Evolutionary conservation across 2,797 vertebrate species (phyloP), one percentile per base, ranked within the genome.

Genomic region (Morus bassanus): DNA sequence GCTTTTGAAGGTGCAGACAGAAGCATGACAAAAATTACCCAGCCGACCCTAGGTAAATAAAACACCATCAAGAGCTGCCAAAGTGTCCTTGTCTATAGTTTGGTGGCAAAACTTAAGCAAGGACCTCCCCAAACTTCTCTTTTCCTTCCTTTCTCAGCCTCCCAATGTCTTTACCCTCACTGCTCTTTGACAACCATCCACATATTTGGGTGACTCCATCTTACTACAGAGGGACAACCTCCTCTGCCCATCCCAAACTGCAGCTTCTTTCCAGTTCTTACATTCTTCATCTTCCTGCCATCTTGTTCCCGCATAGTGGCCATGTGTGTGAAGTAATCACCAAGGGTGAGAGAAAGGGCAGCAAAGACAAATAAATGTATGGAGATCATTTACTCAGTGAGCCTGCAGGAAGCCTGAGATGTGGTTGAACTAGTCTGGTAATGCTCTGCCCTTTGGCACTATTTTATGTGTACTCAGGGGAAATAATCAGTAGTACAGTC

Each of bases 381-480:
- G 46, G 81, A 61, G 37, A 81, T 57, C 50, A 31, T 43, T 0
- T 0, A 64, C 67, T 69, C n/a, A 6, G 11, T 21, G 22, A 11
- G 43, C 54, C 69, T 85, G 28, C 70, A 72, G 70, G 68, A 91
- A 92, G 75, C 64, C 70, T 51, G 60, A 93, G 75, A 54, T 91
- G 74, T 70, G 51, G 45, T 67, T 91, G 72, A 94, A 68, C 77
- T n/a, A 50, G 45, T 57, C 61, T 76, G 67, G 63, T 78, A 79
- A 60, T 64, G 15, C 90, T 89, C 72, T 91, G 43, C 60, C 82
- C 60, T 92, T 89, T 72, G 68, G 60, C 43, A 2, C 28, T 70
- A 18, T 76, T 88, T 82, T 56, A 61, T 85, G 1, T 64, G 11
- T 67, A 46, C 79, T 77, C 11, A 17, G n/a, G 75, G 63, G 46